Evolutionary conservation across 37 sponge, comb jelly and placozoan genomes (phyloP).

Genomic region (Haliclona indistincta): DNA sequence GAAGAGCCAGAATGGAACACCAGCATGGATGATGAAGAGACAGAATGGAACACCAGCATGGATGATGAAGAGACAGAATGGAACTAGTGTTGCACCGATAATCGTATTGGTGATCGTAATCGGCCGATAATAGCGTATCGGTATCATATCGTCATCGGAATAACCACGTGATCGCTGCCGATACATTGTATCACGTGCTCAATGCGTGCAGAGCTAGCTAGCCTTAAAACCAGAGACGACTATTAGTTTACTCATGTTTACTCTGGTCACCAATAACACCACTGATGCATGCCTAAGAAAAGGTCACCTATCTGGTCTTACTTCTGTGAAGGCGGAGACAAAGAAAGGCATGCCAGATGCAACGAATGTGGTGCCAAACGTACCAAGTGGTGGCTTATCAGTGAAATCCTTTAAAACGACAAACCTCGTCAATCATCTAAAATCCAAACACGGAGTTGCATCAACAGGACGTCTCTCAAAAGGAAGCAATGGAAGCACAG

Average conservation of each 20-base stretch:
- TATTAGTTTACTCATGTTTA: not conserved
- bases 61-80: too few species aligned
- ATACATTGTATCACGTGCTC: too few species aligned
- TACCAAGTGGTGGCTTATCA: conserved; percentile 5
- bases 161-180: too few species aligned
- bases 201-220: too few species aligned
- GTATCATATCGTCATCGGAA: too few species aligned
- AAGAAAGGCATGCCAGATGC: not conserved
- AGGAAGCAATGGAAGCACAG: too few species aligned
- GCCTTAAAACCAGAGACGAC: too few species aligned
- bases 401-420: conserved; percentile 8
- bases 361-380: not conserved
- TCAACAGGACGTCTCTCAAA: too few species aligned
- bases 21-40: too few species aligned
- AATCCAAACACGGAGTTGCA: conserved; percentile 26
- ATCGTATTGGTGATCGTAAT: conserved; percentile 9
- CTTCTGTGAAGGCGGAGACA: not conserved
- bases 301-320: conserved; percentile 10
- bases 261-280: not conserved
- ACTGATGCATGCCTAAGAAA: not conserved
- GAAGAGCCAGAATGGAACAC: too few species aligned
- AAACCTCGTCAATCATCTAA: conserved; percentile 23
- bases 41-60: too few species aligned
- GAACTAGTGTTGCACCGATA: conserved; percentile 19
- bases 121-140: conserved; percentile 6